Conservation (phyloP, 2,797 vertebrate species). For the Echiichthys vipera region DNA sequence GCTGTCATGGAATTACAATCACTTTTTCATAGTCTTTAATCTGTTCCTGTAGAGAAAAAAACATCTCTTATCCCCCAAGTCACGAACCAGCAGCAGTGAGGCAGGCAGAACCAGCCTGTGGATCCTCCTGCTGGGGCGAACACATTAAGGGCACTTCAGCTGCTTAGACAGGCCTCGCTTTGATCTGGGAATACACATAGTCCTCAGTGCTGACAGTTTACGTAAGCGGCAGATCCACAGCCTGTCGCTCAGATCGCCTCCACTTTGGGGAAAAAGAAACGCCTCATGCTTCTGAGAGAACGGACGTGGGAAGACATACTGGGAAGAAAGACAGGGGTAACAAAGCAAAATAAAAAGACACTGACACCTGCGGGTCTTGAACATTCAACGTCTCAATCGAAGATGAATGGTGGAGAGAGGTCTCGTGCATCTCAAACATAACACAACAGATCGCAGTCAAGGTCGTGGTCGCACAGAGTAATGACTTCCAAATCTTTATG, state of each 20-base stretch:
- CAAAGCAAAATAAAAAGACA: constrained; percentile 26
- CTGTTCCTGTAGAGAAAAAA: background rate
- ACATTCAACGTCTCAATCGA: constrained; percentile 24
- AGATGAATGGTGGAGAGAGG: background rate
- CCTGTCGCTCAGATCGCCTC: constrained; percentile 37
- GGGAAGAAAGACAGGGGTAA: constrained; percentile 29
- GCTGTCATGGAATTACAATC: background rate
- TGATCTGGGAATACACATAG: constrained; percentile 67
- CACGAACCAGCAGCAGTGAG: constrained; percentile 27
- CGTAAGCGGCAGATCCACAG: constrained; percentile 44
- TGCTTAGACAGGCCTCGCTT: constrained; percentile 66
- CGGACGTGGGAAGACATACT: constrained; percentile 8
- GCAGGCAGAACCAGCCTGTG: constrained; percentile 28
- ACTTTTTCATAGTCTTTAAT: background rate
- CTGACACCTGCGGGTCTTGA: constrained; percentile 22
- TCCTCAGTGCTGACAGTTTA: constrained; percentile 61
- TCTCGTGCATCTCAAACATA: constrained; percentile 15
- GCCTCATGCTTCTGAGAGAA: constrained; percentile 2
- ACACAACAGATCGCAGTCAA: constrained; percentile 33
- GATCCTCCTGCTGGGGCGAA: constrained; percentile 48
- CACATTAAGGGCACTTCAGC: constrained; percentile 60
- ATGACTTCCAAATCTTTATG: constrained; percentile 4
- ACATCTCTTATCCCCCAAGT: background rate
- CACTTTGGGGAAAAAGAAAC: constrained; percentile 38
- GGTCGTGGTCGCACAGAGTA: constrained; percentile 33